These are phyloP conservation scores for Cephalopterus ornatus DNA, from an alignment of 2,113 vertebrate genomes.

Conservation along the genomic window DNA sequence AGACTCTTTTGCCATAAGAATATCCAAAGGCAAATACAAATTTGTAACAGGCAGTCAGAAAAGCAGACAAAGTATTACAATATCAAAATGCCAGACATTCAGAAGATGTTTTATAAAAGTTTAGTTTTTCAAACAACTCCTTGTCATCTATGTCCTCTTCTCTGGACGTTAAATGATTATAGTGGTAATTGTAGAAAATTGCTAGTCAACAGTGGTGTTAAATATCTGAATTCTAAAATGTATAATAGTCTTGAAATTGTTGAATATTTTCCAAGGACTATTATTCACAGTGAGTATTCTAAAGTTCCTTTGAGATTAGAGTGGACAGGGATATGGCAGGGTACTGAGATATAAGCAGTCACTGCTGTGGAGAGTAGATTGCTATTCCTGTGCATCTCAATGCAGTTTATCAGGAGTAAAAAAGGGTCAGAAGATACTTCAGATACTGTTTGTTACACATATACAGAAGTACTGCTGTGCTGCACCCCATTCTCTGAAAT, in stretches of 20 bases:
- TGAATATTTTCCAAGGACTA: background rate
- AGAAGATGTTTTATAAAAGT: background rate
- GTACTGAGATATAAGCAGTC: background rate
- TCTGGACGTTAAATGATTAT: background rate
- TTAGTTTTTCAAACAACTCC: background rate
- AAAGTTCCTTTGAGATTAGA: background rate
- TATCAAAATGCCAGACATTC: background rate
- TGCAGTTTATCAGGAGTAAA: background rate
- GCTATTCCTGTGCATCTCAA: background rate
- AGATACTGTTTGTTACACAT: background rate
- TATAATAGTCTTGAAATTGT: background rate
- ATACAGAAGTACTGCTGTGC: background rate
- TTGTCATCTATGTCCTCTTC: conserved; percentile 6
- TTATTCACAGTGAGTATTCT: background rate
- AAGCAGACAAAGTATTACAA: background rate
- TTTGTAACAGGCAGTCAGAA: background rate
- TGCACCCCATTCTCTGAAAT: background rate
- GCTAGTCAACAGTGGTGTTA: conserved; percentile 15
- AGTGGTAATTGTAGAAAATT: conserved; percentile 6
- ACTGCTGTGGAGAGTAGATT: background rate
- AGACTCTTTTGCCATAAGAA: background rate
- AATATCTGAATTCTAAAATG: conserved; percentile 30
- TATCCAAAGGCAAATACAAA: background rate
- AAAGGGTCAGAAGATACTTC: background rate
- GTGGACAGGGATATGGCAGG: background rate